phyloP scores from a whole-genome alignment of 2,888 invertebrate genomes.

The Strigamia transsilvanica region DNA sequence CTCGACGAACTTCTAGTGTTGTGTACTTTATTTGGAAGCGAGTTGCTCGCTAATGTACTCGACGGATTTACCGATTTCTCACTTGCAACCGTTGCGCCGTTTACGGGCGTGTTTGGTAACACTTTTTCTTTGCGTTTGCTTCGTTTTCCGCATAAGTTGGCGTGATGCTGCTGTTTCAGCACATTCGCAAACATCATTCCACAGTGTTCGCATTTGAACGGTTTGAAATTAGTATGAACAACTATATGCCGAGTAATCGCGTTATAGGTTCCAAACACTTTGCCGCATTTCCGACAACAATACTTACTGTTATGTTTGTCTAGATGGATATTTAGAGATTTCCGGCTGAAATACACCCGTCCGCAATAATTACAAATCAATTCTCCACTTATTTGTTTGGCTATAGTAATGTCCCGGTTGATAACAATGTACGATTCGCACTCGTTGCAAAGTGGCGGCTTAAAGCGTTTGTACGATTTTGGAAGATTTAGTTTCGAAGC shows the following conservation, averaged over 20 bases:
- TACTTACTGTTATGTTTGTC: constrained; percentile 15
- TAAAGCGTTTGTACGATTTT: neutral
- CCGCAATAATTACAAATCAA: constrained; percentile 17
- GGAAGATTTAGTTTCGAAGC: no score
- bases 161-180: neutral
- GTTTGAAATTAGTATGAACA: neutral
- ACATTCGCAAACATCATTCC: neutral
- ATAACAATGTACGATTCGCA: neutral
- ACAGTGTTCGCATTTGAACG: neutral
- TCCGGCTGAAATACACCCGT: neutral
- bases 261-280: neutral
- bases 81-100: no score
- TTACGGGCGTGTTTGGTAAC: no score
- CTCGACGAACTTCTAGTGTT: neutral
- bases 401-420: neutral
- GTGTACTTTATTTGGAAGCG: neutral
- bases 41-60: no score
- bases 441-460: neutral
- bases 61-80: no score
- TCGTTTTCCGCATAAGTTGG: neutral
- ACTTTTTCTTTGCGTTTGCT: neutral
- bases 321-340: neutral
- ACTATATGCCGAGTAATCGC: neutral
- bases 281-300: neutral
- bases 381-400: neutral